Evolutionary conservation across 2,797 vertebrate species (phyloP).

Genomic region (Gymnocypris eckloni): DNA sequence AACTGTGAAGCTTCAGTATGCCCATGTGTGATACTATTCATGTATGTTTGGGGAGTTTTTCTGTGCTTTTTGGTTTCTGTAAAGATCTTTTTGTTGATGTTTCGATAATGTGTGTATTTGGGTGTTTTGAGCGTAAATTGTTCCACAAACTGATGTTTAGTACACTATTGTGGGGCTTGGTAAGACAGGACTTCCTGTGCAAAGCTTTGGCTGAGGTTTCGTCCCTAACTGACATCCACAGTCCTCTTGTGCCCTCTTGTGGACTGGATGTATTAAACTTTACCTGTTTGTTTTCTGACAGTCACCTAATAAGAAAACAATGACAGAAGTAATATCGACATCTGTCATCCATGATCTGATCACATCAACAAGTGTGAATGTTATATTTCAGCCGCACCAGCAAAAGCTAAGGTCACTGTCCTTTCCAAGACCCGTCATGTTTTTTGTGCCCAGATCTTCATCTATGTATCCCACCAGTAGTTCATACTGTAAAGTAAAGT

Average conservation of each 20-base stretch:
- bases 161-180: slow-evolving; percentile 59
- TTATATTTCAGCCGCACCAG: slow-evolving; percentile 72
- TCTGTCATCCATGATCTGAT: slow-evolving; percentile 13
- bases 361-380: slow-evolving; percentile 8
- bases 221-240: slow-evolving; percentile 5
- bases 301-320: neutral
- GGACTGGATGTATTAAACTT: slow-evolving; percentile 20
- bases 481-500: slow-evolving; percentile 56
- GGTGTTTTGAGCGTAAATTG: slow-evolving; percentile 59
- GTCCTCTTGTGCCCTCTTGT: slow-evolving; percentile 14
- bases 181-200: slow-evolving; percentile 35
- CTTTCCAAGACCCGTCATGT: slow-evolving; percentile 50
- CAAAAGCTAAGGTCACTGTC: slow-evolving; percentile 69
- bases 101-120: slow-evolving; percentile 66
- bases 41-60: slow-evolving; percentile 64
- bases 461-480: slow-evolving; percentile 58
- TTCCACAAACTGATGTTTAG: slow-evolving; percentile 34
- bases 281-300: slow-evolving; percentile 8
- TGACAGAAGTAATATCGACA: slow-evolving; percentile 19
- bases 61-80: slow-evolving; percentile 57
- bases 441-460: slow-evolving; percentile 54
- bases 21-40: slow-evolving; percentile 71
- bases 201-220: slow-evolving; percentile 40
- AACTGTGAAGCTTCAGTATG: slow-evolving; percentile 74
- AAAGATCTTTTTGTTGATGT: slow-evolving; percentile 53